phyloP scores from a whole-genome alignment of 2,797 vertebrate species.

The Cynopterus sphinx region DNA sequence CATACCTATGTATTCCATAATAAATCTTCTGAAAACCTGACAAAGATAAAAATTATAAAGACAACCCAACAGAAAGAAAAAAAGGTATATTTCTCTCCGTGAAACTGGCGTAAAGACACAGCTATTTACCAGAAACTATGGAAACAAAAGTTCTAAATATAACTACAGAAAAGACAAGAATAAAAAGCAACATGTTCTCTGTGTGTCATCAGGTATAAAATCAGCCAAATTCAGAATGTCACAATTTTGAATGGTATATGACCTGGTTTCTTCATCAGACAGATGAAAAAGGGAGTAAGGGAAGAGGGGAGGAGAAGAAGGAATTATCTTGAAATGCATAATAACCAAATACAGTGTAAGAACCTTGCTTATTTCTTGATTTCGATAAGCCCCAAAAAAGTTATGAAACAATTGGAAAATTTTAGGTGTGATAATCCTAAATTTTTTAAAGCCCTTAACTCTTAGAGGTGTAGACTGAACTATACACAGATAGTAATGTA shows the following conservation, averaged over 20 bases:
- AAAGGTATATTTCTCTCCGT: neutral
- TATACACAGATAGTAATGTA: neutral
- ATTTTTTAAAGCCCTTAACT: neutral
- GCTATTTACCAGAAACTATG: neutral
- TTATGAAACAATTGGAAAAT: neutral
- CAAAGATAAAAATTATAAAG: neutral
- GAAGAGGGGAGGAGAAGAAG: neutral
- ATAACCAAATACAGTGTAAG: neutral
- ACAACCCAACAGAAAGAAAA: neutral
- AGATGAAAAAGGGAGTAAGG: neutral
- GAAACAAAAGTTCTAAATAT: neutral
- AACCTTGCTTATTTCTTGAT: neutral
- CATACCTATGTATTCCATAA: neutral
- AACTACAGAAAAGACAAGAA: neutral
- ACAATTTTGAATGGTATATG: neutral
- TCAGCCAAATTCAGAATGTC: neutral
- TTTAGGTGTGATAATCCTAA: neutral
- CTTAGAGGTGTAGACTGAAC: neutral
- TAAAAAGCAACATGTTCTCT: neutral
- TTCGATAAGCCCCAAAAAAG: neutral
- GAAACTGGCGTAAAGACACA: neutral
- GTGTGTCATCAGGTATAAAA: neutral
- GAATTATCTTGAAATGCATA: neutral
- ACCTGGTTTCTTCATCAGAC: neutral
- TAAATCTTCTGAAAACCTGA: neutral